A percentile compares a stretch with the other conserved stretches of the same genome.
Evolutionary conservation across 2,888 invertebrate genomes (phyloP).

Genomic region (Drosophila ezoana): DNA sequence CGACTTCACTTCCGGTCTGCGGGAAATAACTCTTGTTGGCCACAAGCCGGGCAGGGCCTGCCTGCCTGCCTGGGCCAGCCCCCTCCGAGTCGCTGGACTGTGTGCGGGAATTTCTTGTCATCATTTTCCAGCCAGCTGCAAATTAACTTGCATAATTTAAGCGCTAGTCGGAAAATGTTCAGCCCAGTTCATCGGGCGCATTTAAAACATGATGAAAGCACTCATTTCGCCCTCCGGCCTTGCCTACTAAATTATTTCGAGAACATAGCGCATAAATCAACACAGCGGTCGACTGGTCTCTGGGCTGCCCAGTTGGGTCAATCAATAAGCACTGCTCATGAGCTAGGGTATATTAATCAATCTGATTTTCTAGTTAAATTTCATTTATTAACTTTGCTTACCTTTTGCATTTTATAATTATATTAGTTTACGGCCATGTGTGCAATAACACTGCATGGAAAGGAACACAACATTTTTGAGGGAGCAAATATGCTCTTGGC

Average conservation of each 20-base stretch:
- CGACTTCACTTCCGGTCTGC: conserved; percentile 79
- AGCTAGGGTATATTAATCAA: conserved; percentile 39
- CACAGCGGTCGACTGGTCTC: conserved; percentile 35
- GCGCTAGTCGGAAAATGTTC: conserved; percentile 64
- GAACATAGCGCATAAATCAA: conserved; percentile 59
- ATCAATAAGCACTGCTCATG: conserved; percentile 33
- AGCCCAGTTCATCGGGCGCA: conserved; percentile 65
- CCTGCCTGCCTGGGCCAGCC: no score
- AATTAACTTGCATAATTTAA: conserved; percentile 80
- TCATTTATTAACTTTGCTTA: conserved; percentile 24
- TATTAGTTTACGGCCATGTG: neutral
- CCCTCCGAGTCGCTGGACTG: conserved; percentile 13
- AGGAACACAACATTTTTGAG: no score
- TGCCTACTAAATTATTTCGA: conserved; percentile 61
- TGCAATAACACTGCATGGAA: neutral
- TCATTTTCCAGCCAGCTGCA: conserved; percentile 71
- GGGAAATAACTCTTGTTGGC: conserved; percentile 73
- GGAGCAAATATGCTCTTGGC: neutral
- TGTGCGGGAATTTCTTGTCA: conserved; percentile 72
- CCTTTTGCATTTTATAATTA: conserved; percentile 9
- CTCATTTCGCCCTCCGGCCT: conserved; percentile 51
- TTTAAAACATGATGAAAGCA: conserved; percentile 64
- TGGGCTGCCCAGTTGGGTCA: conserved; percentile 23
- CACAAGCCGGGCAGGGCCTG: conserved; percentile 26
- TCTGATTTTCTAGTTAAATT: conserved; percentile 27